Base-by-base conservation (phyloP, 2,113 vertebrate species). In the Brachionichthys hirsutus region DNA sequence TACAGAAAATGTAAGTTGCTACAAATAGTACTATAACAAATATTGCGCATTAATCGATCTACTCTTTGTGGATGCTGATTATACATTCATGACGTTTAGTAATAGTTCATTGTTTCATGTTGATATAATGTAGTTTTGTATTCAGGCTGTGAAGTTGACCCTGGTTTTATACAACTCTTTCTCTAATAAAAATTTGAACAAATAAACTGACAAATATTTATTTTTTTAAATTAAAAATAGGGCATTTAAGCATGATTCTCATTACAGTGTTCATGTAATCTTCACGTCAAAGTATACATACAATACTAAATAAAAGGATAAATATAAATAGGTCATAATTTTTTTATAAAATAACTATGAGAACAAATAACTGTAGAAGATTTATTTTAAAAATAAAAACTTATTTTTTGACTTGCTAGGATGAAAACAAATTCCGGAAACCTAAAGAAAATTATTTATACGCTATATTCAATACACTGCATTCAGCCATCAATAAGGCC, bases 401-500 rank as follows among this genome's bases (percentile, higher is more conserved):
- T 17, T 10, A 24, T 9, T 49, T 24, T 9, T 22, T 13, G 20
- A 15, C n/a, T n/a, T n/a, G n/a, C n/a, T n/a, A n/a, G n/a, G 13
- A 20, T 19, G 19, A 18, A 49, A 24, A 22, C 20, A 24, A 14
- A 30, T 20, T 15, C 4, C 6, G 6, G 15, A 19, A 34, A 9
- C 34, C 1, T 24, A 15, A 9, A 3, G 15, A 15, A 16, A 19
- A 9, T 7, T 17, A 10, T 20, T 19, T 4, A 19, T 4, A 19
- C 45, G 19, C 14, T 2, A 24, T 48, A 14, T 14, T 9, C 7
- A 24, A 12, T 3, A 41, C 13, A 41, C 47, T 34, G 49, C 2
- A 16, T 17, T 2, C 35, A 57, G 9, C 44, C 24, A 54, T 79
- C 54, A 87, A 20, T 89, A 89, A 24, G 83, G 88, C 60, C 88